phyloP scores from a whole-genome alignment of 2,888 invertebrate genomes.

The Thymelicus lineola region DNA sequence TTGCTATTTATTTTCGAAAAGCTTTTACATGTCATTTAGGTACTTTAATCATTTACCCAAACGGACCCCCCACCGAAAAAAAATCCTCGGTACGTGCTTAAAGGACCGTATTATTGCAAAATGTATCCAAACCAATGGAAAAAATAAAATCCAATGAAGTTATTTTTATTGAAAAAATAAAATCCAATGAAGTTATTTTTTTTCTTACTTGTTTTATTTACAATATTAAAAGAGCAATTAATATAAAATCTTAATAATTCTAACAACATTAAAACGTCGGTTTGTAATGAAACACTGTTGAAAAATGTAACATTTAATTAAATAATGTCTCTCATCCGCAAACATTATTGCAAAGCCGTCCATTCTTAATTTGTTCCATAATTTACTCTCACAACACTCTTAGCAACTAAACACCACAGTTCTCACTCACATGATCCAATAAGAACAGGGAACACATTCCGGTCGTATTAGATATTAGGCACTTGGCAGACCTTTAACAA shows the following conservation, averaged over 20 bases:
- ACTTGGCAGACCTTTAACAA: slow-evolving; percentile 14
- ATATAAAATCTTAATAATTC: not conserved
- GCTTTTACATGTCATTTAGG: too few species aligned
- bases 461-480: slow-evolving; percentile 31
- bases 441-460: slow-evolving; percentile 54
- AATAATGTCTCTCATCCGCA: slow-evolving; percentile 75
- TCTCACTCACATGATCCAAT: slow-evolving; percentile 61
- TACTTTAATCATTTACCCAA: too few species aligned
- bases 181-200: not conserved
- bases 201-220: not conserved
- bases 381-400: slow-evolving; percentile 79
- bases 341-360: slow-evolving; percentile 74
- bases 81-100: too few species aligned
- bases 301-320: slow-evolving; percentile 81
- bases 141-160: slow-evolving; percentile 6
- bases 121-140: too few species aligned
- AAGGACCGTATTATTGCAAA: too few species aligned
- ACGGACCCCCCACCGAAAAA: too few species aligned
- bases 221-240: not conserved
- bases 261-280: not conserved
- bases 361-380: slow-evolving; percentile 81
- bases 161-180: not conserved
- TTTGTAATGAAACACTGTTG: slow-evolving; percentile 33
- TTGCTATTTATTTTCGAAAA: too few species aligned
- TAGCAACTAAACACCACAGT: slow-evolving; percentile 70